phyloP scores from a whole-genome alignment of 1,140 invertebrate species.

The Anastrepha ludens region DNA sequence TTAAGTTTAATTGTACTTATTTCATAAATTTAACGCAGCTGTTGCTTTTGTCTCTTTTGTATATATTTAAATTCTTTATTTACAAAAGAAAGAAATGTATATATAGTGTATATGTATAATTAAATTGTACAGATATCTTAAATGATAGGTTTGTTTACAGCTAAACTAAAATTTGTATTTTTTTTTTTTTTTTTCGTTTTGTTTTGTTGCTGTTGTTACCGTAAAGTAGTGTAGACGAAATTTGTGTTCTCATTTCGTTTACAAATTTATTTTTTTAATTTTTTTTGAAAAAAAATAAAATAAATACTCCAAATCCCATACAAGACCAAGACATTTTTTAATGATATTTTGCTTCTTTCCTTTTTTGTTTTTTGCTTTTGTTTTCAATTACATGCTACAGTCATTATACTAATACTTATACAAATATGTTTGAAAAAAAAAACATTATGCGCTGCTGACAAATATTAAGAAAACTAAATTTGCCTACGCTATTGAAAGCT shows the following conservation, averaged over 20 bases:
- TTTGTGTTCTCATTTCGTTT: not conserved
- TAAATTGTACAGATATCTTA: slow-evolving; percentile 53
- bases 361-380: not conserved
- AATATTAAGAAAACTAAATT: too few species aligned
- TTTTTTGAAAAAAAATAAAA: slow-evolving; percentile 9
- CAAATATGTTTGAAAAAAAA: not conserved
- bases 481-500: too few species aligned
- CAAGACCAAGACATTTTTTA: not conserved
- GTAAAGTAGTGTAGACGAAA: slow-evolving; percentile 9
- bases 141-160: slow-evolving; percentile 36
- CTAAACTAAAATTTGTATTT: slow-evolving; percentile 25
- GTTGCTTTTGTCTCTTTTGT: slow-evolving; percentile 44
- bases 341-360: not conserved
- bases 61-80: slow-evolving; percentile 53
- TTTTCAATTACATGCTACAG: not conserved
- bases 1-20: too few species aligned
- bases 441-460: not conserved
- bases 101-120: slow-evolving; percentile 40
- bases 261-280: not conserved
- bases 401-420: not conserved
- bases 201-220: not conserved
- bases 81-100: slow-evolving; percentile 55
- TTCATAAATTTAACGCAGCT: too few species aligned
- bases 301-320: not conserved
- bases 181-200: not conserved